Conservation (phyloP, 2,113 vertebrate species). For the Vulpes lagopus region DNA sequence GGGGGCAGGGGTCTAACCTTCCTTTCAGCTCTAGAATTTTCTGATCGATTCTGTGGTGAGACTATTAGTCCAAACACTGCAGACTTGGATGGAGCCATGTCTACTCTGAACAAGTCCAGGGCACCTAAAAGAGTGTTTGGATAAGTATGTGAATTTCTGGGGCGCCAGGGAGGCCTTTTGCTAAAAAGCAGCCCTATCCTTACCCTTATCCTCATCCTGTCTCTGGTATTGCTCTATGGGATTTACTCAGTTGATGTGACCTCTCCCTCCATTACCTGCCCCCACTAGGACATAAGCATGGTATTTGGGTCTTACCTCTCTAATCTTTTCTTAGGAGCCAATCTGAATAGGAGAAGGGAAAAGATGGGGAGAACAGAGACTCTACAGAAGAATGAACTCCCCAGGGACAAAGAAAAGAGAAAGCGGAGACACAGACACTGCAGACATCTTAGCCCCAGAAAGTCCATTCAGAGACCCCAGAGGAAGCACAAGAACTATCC, state of each 20-base stretch:
- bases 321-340: neutral
- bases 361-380: neutral
- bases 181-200: neutral
- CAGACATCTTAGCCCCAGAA: neutral
- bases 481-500: neutral
- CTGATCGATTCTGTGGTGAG: neutral
- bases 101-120: neutral
- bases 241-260: neutral
- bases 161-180: neutral
- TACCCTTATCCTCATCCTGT: neutral
- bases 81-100: neutral
- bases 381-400: neutral
- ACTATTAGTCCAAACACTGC: neutral
- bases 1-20: neutral
- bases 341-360: neutral
- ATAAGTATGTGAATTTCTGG: neutral
- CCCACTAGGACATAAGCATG: neutral
- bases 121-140: neutral
- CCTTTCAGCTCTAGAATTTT: neutral
- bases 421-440: neutral
- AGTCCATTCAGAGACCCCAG: neutral
- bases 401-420: neutral
- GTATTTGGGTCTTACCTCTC: neutral
- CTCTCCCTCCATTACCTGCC: neutral
- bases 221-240: neutral